Base-by-base conservation (phyloP, 2,113 vertebrate genomes). In the Leucosticte australis region DNA sequence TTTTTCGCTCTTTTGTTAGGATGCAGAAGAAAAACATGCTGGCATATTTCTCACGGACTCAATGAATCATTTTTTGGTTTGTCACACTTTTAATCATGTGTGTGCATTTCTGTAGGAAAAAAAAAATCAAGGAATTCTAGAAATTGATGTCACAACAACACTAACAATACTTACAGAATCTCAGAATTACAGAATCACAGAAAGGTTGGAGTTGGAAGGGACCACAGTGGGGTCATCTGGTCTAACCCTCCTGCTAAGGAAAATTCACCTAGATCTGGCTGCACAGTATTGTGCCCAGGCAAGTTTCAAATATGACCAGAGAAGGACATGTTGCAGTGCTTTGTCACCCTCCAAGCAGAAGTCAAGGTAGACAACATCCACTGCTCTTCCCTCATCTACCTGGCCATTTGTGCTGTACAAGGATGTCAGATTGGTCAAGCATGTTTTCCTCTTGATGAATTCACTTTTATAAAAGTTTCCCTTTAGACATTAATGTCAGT, bases 401-500 rank as follows among this genome's bases (percentile, higher is more conserved):
- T 42, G n/a, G 21, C 10, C 41, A 35, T 15, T 55, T 0, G 1
- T 47, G n/a, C 47, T 55, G 9, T 35, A 15, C n/a, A 47, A 35
- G n/a, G 39, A 35, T 76, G 35, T 62, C 30, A 55, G 14, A 15
- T 30, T 62, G 21, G 31, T 49, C 31, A 76, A 55, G 18, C 7
- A 42, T 27, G 12, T 55, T 83, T 76, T 63, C 17, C 31, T 22
- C 21, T 55, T 76, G 31, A 23, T 35, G 21, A 49, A 69, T 42
- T 27, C 47, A 63, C 35, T 87, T 83, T 77, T 87, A 74, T 86
- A 95, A 89, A 95, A 87, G 75, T 87, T 62, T 67, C 47, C 69
- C 55, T 20, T 50, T n/a, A 67, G 63, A 83, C 47, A 94, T 68
- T 71, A 89, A 88, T 96, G 97, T 96, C 42, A 95, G 2, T 59